Base-by-base conservation (phyloP, 2,888 invertebrate species). In the Meteorus colon region DNA sequence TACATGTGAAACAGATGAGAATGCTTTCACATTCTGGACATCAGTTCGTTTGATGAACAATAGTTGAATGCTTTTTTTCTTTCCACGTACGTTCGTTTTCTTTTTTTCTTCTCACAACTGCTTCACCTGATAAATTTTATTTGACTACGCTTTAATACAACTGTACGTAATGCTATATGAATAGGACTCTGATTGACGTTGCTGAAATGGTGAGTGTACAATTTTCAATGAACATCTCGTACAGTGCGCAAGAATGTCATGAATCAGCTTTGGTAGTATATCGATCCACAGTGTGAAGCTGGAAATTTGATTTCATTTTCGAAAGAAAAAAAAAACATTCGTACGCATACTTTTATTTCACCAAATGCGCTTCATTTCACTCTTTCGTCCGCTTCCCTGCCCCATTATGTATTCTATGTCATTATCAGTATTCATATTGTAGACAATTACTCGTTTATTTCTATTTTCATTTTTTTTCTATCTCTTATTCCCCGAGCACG, bases 371-470 rank as follows among this genome's bases (percentile, higher is more conserved):
- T 55, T 19, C 24, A 55, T 19, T 55, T 4, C 24, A 55, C 19
- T 55, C 1, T 19, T 19, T 19, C 55, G 8, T 41, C 8, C n/a
- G 55, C 55, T 55, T 19, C 16, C n/a, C 12, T 10, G 41, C 6
- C 2, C 12, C 12, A 41, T 12, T 41, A 41, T 12, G 8, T 41
- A 41, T 41, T 41, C 41, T 12, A 41, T 12, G 12, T 41, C 12
- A 41, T 41, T 8, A 41, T 12, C 12, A 31, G 19, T 41, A 66
- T 37, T 45, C 14, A 41, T 24, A 66, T 41, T 34, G 66, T 45
- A 19, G 16, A 12, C 74, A 79, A 77, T 76, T 73, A 77, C 77
- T 75, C 79, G 83, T 84, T 76, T 78, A 82, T 83, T 81, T 80
- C 82, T 12, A 14, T 34, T n/a, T 16, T 63, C 2, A 3, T 34